Conservation (phyloP, 1,140 invertebrate species). For the Drosophila baimaii region DNA sequence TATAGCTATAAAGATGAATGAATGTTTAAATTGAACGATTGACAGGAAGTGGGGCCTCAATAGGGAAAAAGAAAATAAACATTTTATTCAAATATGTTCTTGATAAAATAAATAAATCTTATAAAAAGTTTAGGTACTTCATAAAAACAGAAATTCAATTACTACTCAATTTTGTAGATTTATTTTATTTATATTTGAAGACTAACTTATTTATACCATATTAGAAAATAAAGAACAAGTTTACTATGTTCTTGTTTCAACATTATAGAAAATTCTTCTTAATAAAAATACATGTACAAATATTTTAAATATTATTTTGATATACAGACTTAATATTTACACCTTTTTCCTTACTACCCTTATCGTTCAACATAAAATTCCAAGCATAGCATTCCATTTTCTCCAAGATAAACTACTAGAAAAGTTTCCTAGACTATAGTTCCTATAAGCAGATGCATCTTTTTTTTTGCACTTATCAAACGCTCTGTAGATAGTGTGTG, state of each 20-base stretch:
- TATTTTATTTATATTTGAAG: no score
- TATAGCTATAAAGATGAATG: neutral
- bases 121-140: no score
- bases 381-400: neutral
- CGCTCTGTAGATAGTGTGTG: conserved; percentile 30
- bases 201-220: no score
- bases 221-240: neutral
- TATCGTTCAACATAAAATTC: neutral
- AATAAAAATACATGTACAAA: neutral
- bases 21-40: neutral
- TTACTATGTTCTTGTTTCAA: neutral
- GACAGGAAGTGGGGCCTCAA: neutral
- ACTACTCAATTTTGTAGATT: no score
- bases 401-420: neutral
- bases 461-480: conserved; percentile 19
- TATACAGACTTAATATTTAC: neutral
- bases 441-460: conserved; percentile 10
- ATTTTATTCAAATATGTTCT: no score
- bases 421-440: conserved; percentile 4
- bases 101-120: no score
- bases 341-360: neutral
- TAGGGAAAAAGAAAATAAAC: neutral
- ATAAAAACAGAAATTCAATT: neutral
- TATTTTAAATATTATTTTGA: neutral
- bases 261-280: neutral